A percentile compares a stretch with the other conserved stretches of the same genome.
Evolutionary conservation across 2,797 vertebrate species (phyloP).

Genomic region (Vespertilio murinus): DNA sequence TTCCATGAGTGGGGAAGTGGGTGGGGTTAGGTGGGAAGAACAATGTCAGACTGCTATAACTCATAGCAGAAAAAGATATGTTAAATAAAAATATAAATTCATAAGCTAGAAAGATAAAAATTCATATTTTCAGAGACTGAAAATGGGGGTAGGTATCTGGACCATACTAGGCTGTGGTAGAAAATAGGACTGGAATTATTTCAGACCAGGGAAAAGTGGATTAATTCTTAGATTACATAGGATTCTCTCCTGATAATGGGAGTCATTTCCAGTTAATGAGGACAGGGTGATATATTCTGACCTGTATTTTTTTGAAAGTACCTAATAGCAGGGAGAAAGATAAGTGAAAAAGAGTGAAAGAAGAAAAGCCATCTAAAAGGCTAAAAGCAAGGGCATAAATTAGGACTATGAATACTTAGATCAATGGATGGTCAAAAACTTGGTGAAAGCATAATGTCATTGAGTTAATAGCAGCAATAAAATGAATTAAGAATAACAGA

Average conservation of each 20-base stretch:
- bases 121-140: neutral
- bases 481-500: neutral
- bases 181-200: neutral
- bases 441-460: neutral
- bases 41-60: neutral
- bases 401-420: neutral
- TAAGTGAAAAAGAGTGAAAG: neutral
- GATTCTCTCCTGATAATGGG: neutral
- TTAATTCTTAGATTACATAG: neutral
- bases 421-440: neutral
- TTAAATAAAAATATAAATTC: neutral
- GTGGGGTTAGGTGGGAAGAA: neutral
- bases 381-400: neutral
- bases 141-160: neutral
- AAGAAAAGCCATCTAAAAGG: neutral
- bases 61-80: neutral
- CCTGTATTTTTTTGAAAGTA: neutral
- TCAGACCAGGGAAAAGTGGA: neutral
- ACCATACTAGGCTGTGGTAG: neutral
- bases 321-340: neutral
- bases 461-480: neutral
- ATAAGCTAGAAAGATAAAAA: neutral
- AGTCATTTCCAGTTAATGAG: neutral
- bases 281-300: neutral
- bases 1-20: neutral